Conservation (phyloP, 1,140 invertebrate species). For the Bradynema listronoti region DNA sequence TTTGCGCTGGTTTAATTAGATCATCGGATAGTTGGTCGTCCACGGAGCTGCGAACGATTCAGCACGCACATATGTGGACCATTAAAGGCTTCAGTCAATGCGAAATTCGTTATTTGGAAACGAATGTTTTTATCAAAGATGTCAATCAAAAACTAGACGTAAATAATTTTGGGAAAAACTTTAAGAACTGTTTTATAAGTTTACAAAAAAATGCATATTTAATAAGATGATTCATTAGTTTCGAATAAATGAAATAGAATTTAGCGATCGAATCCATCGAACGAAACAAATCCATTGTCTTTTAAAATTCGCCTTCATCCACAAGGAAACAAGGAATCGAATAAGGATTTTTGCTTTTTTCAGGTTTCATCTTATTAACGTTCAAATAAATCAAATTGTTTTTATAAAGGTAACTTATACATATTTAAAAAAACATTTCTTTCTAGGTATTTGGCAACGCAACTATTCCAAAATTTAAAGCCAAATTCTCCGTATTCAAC, state of each 20-base stretch:
- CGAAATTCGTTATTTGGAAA: constrained; percentile 55
- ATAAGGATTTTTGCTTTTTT: constrained; percentile 57
- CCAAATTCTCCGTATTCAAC: constrained; percentile 53
- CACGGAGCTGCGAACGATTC: constrained; percentile 49
- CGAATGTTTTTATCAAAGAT: constrained; percentile 47
- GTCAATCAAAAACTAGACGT: too few relatives aligned
- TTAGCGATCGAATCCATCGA: neutral
- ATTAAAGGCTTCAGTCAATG: constrained; percentile 55
- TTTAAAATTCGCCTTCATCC: constrained; percentile 56
- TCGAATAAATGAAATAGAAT: too few relatives aligned
- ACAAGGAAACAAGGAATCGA: constrained; percentile 57
- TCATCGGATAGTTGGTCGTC: constrained; percentile 42
- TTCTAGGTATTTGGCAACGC: constrained; percentile 20
- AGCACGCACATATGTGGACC: constrained; percentile 46
- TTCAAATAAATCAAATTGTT: constrained; percentile 1
- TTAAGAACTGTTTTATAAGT: neutral
- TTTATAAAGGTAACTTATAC: too few relatives aligned
- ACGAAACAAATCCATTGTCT: constrained; percentile 16
- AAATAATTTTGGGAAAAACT: neutral
- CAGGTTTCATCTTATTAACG: constrained; percentile 41
- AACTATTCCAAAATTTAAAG: constrained; percentile 40
- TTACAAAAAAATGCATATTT: neutral
- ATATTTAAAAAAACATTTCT: neutral
- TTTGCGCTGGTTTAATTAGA: constrained; percentile 24
- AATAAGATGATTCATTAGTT: neutral